These are phyloP conservation scores for Diachrysia chrysitis DNA, from an alignment of 2,888 invertebrate species.

Conservation along the genomic window DNA sequence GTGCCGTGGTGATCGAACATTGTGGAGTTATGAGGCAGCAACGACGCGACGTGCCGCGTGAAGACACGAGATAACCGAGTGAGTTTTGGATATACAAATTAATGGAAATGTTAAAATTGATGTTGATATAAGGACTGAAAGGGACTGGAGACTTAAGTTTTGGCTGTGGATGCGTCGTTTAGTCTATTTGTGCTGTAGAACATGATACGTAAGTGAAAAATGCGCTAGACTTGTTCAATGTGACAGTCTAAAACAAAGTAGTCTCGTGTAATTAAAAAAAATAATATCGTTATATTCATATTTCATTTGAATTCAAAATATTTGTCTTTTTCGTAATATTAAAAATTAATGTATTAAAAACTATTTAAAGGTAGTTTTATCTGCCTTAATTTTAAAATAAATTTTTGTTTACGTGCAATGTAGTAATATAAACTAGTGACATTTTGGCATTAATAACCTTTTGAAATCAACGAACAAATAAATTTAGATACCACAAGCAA, in stretches of 20 bases:
- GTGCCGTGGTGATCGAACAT: neutral
- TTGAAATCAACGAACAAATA: slow-evolving; percentile 6
- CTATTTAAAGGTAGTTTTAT: neutral
- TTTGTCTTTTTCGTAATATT: neutral
- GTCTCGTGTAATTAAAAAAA: neutral
- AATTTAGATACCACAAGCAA: slow-evolving; percentile 18
- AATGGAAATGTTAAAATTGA: neutral
- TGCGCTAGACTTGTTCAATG: neutral
- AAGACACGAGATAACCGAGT: neutral
- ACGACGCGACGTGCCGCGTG: neutral
- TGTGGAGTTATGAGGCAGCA: neutral
- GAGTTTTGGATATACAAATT: neutral
- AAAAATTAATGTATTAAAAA: slow-evolving; percentile 3
- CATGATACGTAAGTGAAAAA: neutral
- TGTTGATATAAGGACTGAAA: neutral
- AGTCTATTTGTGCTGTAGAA: neutral
- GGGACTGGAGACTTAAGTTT: slow-evolving; percentile 6
- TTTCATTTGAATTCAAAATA: neutral
- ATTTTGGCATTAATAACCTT: neutral
- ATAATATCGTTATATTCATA: slow-evolving; percentile 1
- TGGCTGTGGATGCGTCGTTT: slow-evolving; percentile 4
- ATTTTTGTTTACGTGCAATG: neutral
- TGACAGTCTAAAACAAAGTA: neutral
- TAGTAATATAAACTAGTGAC: neutral
- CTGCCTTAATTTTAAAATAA: neutral